Conservation (phyloP, 2,113 vertebrate species). For the Myotis davidii region DNA sequence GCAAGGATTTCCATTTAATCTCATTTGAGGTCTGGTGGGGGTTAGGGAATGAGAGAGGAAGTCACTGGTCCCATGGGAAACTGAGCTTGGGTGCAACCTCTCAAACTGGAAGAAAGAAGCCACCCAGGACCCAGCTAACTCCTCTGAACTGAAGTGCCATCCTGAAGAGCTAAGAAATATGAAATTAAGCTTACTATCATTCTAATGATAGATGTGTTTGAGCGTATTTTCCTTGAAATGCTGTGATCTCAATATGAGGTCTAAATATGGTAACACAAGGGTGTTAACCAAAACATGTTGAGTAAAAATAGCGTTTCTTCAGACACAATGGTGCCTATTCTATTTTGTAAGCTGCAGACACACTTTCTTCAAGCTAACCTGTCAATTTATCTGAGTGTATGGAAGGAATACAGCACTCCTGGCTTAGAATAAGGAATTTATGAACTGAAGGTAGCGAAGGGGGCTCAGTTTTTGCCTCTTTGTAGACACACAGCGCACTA, state of each 20-base stretch:
- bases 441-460: neutral
- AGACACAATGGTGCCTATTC: neutral
- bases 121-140: neutral
- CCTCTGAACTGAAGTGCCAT: neutral
- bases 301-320: constrained; percentile 12
- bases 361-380: neutral
- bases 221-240: neutral
- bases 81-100: neutral
- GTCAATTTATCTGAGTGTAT: neutral
- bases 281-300: neutral
- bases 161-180: neutral
- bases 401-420: neutral
- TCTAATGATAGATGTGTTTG: neutral
- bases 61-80: neutral
- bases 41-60: neutral
- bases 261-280: neutral
- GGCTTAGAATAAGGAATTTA: neutral
- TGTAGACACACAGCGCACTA: neutral
- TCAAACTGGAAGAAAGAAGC: neutral
- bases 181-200: neutral
- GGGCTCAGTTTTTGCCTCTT: neutral
- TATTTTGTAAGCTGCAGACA: neutral
- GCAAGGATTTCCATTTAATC: neutral
- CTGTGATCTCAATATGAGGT: neutral
- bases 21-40: neutral